Evolutionary conservation across 2,797 vertebrate genomes (phyloP).

Genomic region (Gila robusta): DNA sequence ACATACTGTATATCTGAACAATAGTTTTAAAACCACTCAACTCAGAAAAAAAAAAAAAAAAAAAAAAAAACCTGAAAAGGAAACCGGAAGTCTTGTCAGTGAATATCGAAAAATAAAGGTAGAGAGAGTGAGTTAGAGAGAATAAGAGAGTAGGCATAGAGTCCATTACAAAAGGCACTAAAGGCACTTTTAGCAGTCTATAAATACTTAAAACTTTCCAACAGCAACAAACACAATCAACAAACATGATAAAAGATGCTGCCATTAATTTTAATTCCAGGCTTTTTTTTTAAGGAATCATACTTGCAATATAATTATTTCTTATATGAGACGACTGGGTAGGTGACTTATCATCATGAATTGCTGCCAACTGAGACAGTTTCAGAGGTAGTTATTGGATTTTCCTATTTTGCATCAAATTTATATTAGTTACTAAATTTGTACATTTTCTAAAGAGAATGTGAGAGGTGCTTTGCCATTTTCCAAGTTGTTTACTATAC

Average conservation of each 20-base stretch:
- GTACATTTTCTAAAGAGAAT: not conserved
- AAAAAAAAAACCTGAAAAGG: not conserved
- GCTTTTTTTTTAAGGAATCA: not conserved
- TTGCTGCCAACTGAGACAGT: not conserved
- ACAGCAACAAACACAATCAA: slow-evolving; percentile 65
- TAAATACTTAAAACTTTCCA: slow-evolving; percentile 67
- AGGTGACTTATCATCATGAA: not conserved
- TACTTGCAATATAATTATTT: not conserved
- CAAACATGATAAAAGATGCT: slow-evolving; percentile 26
- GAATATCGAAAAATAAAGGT: slow-evolving; percentile 18
- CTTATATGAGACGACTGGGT: not conserved
- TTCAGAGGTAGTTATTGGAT: not conserved
- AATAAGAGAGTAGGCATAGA: slow-evolving; percentile 42
- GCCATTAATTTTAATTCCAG: not conserved
- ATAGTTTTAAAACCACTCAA: not conserved
- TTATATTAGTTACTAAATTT: not conserved
- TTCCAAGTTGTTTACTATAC: not conserved
- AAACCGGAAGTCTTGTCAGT: not conserved
- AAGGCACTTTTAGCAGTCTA: slow-evolving; percentile 58
- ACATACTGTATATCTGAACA: not conserved
- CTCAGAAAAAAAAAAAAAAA: not conserved
- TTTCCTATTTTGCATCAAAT: not conserved
- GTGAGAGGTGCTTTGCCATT: not conserved
- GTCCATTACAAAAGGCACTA: slow-evolving; percentile 72
- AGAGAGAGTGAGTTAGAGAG: slow-evolving; percentile 29